Base-by-base conservation (phyloP, 2,113 vertebrate genomes). In the Pheucticus melanocephalus region DNA sequence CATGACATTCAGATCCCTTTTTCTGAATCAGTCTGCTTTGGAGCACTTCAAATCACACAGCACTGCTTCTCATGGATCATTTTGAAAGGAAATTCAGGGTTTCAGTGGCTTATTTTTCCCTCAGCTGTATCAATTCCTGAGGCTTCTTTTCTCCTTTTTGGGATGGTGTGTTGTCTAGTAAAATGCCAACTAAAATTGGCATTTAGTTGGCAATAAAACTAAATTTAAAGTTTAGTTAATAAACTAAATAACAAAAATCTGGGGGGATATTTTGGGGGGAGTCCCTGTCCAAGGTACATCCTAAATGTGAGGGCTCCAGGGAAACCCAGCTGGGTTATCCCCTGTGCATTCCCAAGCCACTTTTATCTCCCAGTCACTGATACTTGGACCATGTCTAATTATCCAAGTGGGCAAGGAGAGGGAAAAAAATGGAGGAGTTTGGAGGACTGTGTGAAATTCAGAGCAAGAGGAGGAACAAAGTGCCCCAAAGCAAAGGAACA, bases 101-200 rank as follows among this genome's bases (percentile, higher is more conserved):
- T 72, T 68, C 63, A 40, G 37, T 39, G 31, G 37, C 11, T 83
- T 54, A 6, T 82, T 94, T 85, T 72, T 7, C 21, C 31, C 47
- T 19, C 21, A 27, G 48, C 39, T 42, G 7, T 13, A 30, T 22
- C 8, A 3, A 8, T 54, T 91, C 39, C 70, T 0, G 1, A 27
- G 27, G 19, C 3, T 48, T 39, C 8, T 15, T 76, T 85, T 51
- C 15, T 39, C 53, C 18, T 42, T 15, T 24, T n/a, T 15, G 0
- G 0, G 47, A 3, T 12, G 33, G 5, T 4, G 14, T 9, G 16
- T 9, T 66, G 28, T 16, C 44, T 19, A 8, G 7, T 33, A 24
- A 72, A 51, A 72, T 12, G 15, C 6, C 33, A 23, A 48, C 47
- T 48, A 48, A 48, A 48, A 24, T 14, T 24, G 23, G 47, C 23